A percentile compares a stretch with the other conserved stretches of the same genome.
These are phyloP conservation scores for Psilopsiagon aurifrons DNA, from an alignment of 2,113 vertebrate genomes.

Conservation along the genomic window DNA sequence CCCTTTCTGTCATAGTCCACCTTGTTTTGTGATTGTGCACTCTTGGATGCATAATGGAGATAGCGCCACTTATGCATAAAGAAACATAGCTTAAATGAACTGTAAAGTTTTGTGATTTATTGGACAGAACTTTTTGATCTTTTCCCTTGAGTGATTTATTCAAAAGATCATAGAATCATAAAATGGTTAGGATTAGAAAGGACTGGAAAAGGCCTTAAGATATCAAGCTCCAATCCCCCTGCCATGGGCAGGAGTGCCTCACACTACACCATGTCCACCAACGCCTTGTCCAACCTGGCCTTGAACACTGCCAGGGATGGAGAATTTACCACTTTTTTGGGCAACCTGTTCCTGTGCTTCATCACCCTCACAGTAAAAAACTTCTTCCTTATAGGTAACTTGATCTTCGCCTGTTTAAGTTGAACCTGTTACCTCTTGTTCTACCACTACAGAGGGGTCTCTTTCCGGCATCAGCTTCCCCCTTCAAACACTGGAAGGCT, in stretches of 20 bases:
- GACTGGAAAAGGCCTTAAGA: not conserved
- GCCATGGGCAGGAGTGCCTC: not conserved
- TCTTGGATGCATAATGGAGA: slow-evolving; percentile 54
- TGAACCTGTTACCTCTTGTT: not conserved
- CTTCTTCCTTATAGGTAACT: not conserved
- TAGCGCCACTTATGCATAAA: slow-evolving; percentile 62
- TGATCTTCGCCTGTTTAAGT: not conserved
- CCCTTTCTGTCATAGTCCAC: slow-evolving; percentile 65
- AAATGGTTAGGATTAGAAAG: not conserved
- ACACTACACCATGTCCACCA: not conserved
- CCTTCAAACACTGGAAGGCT: not conserved
- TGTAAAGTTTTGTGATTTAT: slow-evolving; percentile 61
- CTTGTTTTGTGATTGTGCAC: slow-evolving; percentile 63
- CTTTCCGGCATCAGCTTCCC: not conserved
- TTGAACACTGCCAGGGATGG: not conserved
- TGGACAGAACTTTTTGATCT: slow-evolving; percentile 30
- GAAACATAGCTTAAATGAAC: slow-evolving; percentile 65
- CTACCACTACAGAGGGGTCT: not conserved
- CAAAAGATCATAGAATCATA: slow-evolving; percentile 1
- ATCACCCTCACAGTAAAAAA: not conserved
- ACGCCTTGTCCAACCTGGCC: not conserved
- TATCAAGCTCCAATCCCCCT: not conserved
- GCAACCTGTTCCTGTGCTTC: not conserved
- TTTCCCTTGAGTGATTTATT: slow-evolving; percentile 38
- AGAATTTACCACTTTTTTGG: not conserved